These are phyloP conservation scores for Diachasma alloeum DNA, from an alignment of 1,140 invertebrate species.

Conservation along the genomic window DNA sequence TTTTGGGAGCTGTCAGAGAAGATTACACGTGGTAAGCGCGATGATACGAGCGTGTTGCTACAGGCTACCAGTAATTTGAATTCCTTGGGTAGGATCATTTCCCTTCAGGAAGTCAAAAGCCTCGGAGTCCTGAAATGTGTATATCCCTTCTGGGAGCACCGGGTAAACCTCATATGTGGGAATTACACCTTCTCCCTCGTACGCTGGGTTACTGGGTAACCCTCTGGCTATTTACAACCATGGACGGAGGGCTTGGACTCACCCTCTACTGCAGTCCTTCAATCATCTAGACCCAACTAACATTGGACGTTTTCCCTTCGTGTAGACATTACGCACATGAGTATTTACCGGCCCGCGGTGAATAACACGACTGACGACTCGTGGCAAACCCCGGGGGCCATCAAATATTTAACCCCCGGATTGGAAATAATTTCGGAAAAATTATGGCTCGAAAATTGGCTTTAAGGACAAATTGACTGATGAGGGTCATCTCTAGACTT, in stretches of 20 bases:
- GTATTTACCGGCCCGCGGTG: background rate
- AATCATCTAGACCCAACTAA: background rate
- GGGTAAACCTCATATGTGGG: constrained; percentile 49
- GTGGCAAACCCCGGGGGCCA: background rate
- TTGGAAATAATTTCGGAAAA: background rate
- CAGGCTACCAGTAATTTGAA: background rate
- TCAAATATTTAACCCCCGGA: background rate
- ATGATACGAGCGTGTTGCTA: background rate
- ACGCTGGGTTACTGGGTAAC: constrained; percentile 18
- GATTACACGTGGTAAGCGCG: background rate
- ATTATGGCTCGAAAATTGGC: background rate
- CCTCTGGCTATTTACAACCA: constrained; percentile 25
- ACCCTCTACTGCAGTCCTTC: background rate
- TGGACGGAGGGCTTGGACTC: background rate
- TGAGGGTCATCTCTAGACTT: too few species aligned
- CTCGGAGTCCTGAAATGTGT: background rate
- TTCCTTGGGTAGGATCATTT: background rate
- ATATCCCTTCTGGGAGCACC: constrained; percentile 8
- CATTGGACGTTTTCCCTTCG: background rate
- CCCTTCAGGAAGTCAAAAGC: background rate
- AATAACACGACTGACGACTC: too few species aligned
- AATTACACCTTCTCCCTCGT: constrained; percentile 39
- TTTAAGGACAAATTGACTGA: background rate
- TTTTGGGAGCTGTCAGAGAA: background rate
- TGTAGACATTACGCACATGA: background rate